A percentile compares a stretch with the other conserved stretches of the same genome.
These are phyloP conservation scores for Cygnus olor DNA, from an alignment of 2,797 vertebrate species.

Conservation along the genomic window DNA sequence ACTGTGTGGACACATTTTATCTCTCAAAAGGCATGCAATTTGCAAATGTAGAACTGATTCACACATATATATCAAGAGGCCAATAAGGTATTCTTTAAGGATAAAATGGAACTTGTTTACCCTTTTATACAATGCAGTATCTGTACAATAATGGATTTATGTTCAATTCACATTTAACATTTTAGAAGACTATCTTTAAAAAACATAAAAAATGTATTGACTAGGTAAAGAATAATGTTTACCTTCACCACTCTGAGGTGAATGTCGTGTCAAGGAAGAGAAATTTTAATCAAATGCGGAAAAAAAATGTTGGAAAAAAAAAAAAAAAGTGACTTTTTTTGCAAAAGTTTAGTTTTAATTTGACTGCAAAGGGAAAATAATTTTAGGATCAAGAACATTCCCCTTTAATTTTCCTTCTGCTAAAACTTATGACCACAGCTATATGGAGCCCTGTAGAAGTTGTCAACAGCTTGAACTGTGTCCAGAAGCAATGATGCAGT, in stretches of 20 bases:
- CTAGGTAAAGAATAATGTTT: background rate
- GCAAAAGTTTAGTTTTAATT: background rate
- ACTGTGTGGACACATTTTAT: background rate
- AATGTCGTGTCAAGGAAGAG: background rate
- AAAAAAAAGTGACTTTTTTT: background rate
- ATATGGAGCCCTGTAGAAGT: background rate
- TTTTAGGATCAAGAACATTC: background rate
- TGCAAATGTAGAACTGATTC: background rate
- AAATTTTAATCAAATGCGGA: background rate
- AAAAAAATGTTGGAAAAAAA: background rate
- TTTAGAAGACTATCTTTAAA: background rate
- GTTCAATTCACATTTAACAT: background rate
- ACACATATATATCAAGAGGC: background rate
- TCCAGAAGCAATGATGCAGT: background rate
- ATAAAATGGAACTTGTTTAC: background rate
- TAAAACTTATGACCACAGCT: background rate
- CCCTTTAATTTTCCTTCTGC: background rate
- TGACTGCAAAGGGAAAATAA: background rate
- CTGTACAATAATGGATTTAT: background rate
- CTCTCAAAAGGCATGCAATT: background rate
- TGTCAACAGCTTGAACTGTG: constrained; percentile 7
- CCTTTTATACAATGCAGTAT: background rate
- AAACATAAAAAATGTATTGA: background rate
- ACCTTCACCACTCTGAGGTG: background rate
- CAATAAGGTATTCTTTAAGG: background rate